These are phyloP conservation scores for Sebastes wilsoni DNA, from an alignment of 2,797 vertebrate genomes.

Conservation along the genomic window DNA sequence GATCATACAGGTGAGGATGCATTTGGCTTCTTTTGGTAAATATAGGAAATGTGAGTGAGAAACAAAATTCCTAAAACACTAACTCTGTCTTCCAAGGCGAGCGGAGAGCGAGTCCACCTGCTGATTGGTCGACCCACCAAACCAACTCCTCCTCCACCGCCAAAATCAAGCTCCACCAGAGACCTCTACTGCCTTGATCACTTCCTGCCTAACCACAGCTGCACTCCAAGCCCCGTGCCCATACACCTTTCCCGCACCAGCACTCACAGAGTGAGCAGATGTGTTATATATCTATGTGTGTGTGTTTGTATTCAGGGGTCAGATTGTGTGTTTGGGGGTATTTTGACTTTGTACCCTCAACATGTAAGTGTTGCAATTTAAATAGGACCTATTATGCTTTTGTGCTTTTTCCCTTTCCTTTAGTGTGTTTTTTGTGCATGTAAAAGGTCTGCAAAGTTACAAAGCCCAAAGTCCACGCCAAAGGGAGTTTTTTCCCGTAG, in stretches of 20 bases:
- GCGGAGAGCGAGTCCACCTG: constrained; percentile 94
- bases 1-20: constrained; percentile 92
- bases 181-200: constrained; percentile 89
- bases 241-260: constrained; percentile 87
- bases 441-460: too few relatives aligned
- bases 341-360: not conserved
- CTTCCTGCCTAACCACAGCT: constrained; percentile 84
- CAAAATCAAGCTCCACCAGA: constrained; percentile 85
- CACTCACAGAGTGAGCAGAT: constrained; percentile 90
- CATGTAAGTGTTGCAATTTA: not conserved
- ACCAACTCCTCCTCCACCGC: constrained; percentile 82
- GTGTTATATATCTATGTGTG: not conserved
- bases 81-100: constrained; percentile 82
- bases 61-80: not conserved
- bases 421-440: too few relatives aligned
- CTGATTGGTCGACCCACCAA: constrained; percentile 90
- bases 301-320: not conserved
- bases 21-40: not conserved
- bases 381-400: too few relatives aligned
- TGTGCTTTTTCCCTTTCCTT: too few relatives aligned
- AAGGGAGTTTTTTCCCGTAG: too few relatives aligned
- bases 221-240: constrained; percentile 89
- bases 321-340: not conserved
- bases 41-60: not conserved
- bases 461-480: too few relatives aligned